These are phyloP conservation scores for Conomelus anceps DNA, from an alignment of 2,888 invertebrate genomes.

Conservation along the genomic window DNA sequence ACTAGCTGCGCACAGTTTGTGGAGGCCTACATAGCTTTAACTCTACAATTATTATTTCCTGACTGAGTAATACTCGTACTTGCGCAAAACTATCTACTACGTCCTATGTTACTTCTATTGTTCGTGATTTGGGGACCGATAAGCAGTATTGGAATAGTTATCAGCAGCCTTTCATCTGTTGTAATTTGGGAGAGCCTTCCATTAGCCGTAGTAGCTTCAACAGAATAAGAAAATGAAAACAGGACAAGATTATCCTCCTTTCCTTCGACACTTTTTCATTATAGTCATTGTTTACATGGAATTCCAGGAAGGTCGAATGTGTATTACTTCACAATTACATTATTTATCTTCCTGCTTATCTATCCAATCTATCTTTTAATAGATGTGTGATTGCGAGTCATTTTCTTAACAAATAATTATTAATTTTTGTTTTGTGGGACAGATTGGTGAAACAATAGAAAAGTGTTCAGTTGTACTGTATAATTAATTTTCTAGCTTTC, in stretches of 20 bases:
- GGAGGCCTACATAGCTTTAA: neutral
- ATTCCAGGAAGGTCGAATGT: neutral
- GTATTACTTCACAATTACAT: neutral
- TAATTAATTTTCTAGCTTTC: too few relatives aligned
- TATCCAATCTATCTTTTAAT: neutral
- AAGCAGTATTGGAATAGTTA: neutral
- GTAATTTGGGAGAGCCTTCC: neutral
- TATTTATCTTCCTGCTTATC: neutral
- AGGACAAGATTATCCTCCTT: neutral
- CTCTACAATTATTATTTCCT: neutral
- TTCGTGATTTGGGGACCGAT: neutral
- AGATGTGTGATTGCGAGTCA: neutral
- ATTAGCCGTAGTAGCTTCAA: neutral
- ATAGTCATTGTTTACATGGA: neutral
- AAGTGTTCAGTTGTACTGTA: too few relatives aligned
- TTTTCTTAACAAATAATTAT: neutral
- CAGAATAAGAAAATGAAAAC: neutral
- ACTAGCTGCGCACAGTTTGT: neutral
- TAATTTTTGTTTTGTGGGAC: neutral
- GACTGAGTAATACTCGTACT: neutral
- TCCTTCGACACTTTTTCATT: neutral
- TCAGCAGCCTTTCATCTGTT: neutral
- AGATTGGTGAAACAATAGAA: neutral
- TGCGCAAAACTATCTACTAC: neutral
- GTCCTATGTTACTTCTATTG: neutral